These are phyloP conservation scores for Cynocephalus volans DNA, from an alignment of 2,113 vertebrate species.

Conservation along the genomic window DNA sequence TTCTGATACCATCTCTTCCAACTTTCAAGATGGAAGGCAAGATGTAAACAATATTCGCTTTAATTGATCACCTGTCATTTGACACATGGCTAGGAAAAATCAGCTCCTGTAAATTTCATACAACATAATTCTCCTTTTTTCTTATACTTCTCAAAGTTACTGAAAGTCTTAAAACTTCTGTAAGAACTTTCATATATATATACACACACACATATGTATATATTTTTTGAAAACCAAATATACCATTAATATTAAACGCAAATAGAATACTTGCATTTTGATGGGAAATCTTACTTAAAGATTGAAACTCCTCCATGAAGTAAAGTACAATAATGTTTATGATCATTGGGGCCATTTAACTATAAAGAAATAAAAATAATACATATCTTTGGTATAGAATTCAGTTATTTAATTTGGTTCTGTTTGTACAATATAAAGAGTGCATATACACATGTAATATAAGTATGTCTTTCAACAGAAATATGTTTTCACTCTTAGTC, in stretches of 20 bases:
- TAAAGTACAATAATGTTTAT: background rate
- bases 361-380: background rate
- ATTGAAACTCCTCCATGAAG: background rate
- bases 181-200: background rate
- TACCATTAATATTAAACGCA: background rate
- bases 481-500: background rate
- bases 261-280: slow-evolving; percentile 29
- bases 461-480: background rate
- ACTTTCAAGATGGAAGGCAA: slow-evolving; percentile 50
- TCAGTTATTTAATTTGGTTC: slow-evolving; percentile 36
- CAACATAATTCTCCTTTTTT: slow-evolving; percentile 16
- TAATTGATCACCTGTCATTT: slow-evolving; percentile 63
- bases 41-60: slow-evolving; percentile 36
- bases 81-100: slow-evolving; percentile 45
- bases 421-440: background rate
- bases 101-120: background rate
- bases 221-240: background rate
- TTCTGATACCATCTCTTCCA: slow-evolving; percentile 56
- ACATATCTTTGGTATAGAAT: background rate
- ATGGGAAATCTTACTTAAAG: slow-evolving; percentile 25
- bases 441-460: background rate
- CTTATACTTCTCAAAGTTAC: background rate
- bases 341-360: slow-evolving; percentile 17
- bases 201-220: background rate
- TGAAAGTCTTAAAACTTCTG: background rate